Conservation (phyloP, 2,888 invertebrate species). For the Hyposoter dolosus region DNA sequence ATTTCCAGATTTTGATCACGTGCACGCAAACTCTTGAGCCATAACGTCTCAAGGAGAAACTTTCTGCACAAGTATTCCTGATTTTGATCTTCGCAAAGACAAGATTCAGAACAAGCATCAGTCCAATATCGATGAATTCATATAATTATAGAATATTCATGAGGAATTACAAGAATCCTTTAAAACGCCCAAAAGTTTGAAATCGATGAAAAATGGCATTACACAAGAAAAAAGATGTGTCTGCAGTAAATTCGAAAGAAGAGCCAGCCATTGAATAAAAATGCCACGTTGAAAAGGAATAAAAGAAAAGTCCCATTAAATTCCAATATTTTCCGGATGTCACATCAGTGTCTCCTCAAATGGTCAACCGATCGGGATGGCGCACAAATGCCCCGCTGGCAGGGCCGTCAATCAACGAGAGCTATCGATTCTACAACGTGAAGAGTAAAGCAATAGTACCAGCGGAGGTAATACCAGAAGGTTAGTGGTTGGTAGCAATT, state of each 20-base stretch:
- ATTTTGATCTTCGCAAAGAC: not conserved
- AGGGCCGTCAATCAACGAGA: slow-evolving; percentile 47
- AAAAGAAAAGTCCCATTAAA: not conserved
- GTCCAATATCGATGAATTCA: not conserved
- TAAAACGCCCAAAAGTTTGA: not conserved
- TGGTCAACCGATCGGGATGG: slow-evolving; percentile 22
- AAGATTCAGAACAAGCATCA: not conserved
- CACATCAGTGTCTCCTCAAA: slow-evolving; percentile 11
- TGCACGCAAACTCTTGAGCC: not conserved
- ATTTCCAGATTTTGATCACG: not conserved
- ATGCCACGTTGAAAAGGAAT: not conserved
- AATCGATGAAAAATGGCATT: not conserved
- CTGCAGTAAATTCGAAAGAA: not conserved
- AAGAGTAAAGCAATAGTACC: slow-evolving; percentile 28
- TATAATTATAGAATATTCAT: not conserved
- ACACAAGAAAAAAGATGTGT: not conserved
- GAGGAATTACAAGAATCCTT: not conserved
- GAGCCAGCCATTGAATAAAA: not conserved
- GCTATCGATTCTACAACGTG: slow-evolving; percentile 7
- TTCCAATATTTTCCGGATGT: slow-evolving; percentile 5
- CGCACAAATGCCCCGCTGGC: not conserved
- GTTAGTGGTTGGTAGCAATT: slow-evolving; percentile 40
- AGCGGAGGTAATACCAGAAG: slow-evolving; percentile 35
- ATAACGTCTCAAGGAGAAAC: not conserved
- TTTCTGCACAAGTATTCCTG: not conserved